Percentiles rank a stretch among this genome's conserved stretches.
These are phyloP conservation scores for Diachasmimorpha longicaudata DNA, from an alignment of 1,140 invertebrate species.

Conservation along the genomic window DNA sequence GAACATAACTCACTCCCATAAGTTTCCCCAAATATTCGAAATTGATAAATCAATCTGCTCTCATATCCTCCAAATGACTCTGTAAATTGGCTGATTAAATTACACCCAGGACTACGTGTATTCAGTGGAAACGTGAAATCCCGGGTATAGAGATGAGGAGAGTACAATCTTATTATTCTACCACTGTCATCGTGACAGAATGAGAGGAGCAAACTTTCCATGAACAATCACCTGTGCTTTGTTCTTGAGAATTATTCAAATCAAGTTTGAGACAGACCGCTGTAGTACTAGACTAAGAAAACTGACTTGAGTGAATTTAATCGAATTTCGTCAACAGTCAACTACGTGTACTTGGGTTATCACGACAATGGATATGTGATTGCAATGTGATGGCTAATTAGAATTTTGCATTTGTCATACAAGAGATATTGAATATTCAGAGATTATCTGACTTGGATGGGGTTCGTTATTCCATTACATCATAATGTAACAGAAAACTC, in stretches of 20 bases:
- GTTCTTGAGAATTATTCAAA: conserved; percentile 37
- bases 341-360: conserved; percentile 20
- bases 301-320: conserved; percentile 29
- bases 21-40: neutral
- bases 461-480: neutral
- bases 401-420: neutral
- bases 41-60: neutral
- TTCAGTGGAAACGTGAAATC: neutral
- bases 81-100: neutral
- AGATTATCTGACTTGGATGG: neutral
- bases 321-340: conserved; percentile 30
- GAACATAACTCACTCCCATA: neutral
- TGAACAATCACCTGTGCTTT: conserved; percentile 37
- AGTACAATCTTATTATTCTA: conserved; percentile 28
- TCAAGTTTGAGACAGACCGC: conserved; percentile 33
- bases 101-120: neutral
- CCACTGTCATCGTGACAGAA: conserved; percentile 29
- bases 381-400: conserved; percentile 26
- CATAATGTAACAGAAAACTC: too few relatives aligned
- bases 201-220: conserved; percentile 31
- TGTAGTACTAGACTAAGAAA: conserved; percentile 24
- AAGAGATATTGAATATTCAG: neutral
- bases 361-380: conserved; percentile 31
- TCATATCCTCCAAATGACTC: neutral
- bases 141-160: neutral